Percentiles rank a stretch among this genome's conserved stretches.
phyloP scores from a whole-genome alignment of 2,113 vertebrate genomes.

The Australoheros scitulus region DNA sequence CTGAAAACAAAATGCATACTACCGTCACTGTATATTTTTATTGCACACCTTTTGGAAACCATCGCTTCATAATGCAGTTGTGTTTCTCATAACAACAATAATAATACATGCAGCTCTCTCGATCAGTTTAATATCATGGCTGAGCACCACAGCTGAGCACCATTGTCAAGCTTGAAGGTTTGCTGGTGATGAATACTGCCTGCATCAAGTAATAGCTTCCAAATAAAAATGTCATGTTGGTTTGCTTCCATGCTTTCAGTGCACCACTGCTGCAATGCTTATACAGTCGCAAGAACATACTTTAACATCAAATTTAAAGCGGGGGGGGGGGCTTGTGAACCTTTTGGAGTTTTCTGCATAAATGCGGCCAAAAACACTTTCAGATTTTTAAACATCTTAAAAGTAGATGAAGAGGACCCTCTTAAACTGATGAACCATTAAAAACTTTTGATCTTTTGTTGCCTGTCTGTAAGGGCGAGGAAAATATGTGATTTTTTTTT shows the following conservation, averaged over 20 bases:
- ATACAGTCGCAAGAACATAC: not conserved
- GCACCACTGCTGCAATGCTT: not conserved
- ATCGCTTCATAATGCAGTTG: conserved; percentile 16
- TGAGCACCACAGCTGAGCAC: conserved; percentile 55
- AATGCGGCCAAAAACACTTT: not conserved
- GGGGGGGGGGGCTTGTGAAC: no score
- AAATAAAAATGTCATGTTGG: conserved; percentile 8
- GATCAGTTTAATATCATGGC: conserved; percentile 1
- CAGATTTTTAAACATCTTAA: not conserved
- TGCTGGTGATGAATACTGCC: not conserved
- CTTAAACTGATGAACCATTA: not conserved
- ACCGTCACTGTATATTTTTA: conserved; percentile 42
- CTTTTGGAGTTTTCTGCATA: not conserved
- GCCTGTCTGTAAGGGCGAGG: not conserved
- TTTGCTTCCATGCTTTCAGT: not conserved
- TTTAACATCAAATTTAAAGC: not conserved
- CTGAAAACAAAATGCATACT: not conserved
- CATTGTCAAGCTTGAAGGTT: not conserved
- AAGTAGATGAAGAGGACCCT: not conserved
- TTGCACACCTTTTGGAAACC: conserved; percentile 37
- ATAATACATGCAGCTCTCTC: conserved; percentile 6
- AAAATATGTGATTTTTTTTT: no score
- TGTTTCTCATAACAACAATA: not conserved
- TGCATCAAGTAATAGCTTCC: conserved; percentile 18
- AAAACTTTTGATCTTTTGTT: not conserved